These are phyloP conservation scores for Holothuria glaberrima DNA, from an alignment of 35 echinoderm and acorn worm genomes.

Conservation along the genomic window DNA sequence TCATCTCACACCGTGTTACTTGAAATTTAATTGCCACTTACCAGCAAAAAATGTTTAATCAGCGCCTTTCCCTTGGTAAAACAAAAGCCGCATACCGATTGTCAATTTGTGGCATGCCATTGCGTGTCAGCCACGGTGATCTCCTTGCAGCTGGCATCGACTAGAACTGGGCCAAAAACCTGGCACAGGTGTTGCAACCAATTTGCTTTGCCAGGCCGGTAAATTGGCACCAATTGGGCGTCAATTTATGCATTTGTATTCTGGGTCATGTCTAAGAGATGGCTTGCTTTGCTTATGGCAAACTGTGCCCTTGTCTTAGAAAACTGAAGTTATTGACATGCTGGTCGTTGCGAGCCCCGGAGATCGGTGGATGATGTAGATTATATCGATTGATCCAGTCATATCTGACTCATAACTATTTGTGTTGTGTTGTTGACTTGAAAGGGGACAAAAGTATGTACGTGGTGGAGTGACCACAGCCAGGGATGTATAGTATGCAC, in stretches of 20 bases:
- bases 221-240: constrained; percentile 62
- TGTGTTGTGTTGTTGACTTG: not conserved
- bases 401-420: constrained; percentile 34
- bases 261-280: constrained; percentile 52
- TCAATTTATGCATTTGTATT: constrained; percentile 64
- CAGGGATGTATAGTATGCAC: too few relatives aligned
- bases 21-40: constrained; percentile 48
- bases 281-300: constrained; percentile 39
- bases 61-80: constrained; percentile 23
- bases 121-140: constrained; percentile 36
- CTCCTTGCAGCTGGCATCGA: constrained; percentile 38
- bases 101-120: constrained; percentile 46
- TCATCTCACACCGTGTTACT: constrained; percentile 31
- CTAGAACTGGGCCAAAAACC: constrained; percentile 55
- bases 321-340: constrained; percentile 38
- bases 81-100: constrained; percentile 47
- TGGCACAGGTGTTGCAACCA: constrained; percentile 57
- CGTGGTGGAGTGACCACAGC: too few relatives aligned
- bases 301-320: constrained; percentile 31
- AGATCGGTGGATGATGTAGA: constrained; percentile 1
- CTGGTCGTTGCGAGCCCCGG: not conserved
- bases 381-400: constrained; percentile 39
- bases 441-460: too few relatives aligned
- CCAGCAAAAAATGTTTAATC: constrained; percentile 53
- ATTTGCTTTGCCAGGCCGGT: constrained; percentile 46